Conservation (phyloP, 2,113 vertebrate species). For the Geococcyx californianus region DNA sequence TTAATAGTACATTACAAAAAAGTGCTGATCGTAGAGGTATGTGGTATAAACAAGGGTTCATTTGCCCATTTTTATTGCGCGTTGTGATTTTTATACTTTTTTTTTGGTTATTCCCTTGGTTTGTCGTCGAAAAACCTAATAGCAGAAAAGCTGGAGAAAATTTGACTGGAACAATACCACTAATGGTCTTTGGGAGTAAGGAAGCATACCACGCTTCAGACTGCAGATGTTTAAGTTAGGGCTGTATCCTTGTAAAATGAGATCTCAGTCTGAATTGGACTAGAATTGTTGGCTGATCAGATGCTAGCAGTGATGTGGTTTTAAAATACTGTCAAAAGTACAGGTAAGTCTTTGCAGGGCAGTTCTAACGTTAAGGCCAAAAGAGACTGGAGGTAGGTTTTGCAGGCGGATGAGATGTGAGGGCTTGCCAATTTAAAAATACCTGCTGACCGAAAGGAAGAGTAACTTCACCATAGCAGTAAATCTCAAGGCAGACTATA, state of each 20-base stretch:
- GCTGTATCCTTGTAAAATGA: neutral
- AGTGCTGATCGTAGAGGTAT: neutral
- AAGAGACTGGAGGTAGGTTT: neutral
- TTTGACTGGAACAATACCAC: neutral
- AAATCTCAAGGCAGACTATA: neutral
- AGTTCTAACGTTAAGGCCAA: neutral
- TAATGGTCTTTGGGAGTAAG: neutral
- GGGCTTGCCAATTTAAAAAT: neutral
- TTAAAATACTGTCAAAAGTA: neutral
- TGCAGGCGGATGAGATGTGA: neutral
- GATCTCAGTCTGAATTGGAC: too few relatives aligned
- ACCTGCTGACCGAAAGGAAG: neutral
- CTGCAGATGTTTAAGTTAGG: neutral
- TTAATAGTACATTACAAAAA: neutral
- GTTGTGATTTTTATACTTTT: neutral
- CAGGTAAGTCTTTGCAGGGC: neutral
- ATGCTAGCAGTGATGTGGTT: neutral
- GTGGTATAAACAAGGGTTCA: neutral
- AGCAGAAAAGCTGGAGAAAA: neutral
- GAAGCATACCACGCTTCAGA: neutral
- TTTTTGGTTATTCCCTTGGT: neutral
- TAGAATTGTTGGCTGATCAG: neutral
- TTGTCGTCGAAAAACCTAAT: neutral
- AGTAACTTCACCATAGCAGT: neutral
- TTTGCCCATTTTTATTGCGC: neutral